phyloP scores from a whole-genome alignment of 2,113 vertebrate genomes.

The Tetraodon nigroviridis region DNA sequence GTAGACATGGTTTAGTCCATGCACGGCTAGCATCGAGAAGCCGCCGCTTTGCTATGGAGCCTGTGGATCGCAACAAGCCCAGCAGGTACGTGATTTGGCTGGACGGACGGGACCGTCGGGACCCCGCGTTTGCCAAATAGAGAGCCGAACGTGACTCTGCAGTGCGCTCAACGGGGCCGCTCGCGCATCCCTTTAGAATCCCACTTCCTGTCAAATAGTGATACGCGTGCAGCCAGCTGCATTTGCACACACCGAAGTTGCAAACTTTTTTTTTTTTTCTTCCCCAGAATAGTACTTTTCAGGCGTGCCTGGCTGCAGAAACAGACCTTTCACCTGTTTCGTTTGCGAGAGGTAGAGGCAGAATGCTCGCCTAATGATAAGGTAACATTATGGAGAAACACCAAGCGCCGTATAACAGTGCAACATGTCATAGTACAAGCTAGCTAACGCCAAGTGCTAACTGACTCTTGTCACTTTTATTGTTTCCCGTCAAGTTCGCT shows the following conservation, averaged over 20 bases:
- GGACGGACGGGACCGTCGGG: slow-evolving; percentile 68
- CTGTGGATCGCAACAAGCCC: slow-evolving; percentile 70
- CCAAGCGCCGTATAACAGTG: slow-evolving; percentile 20
- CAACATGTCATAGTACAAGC: slow-evolving; percentile 54
- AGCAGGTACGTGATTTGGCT: slow-evolving; percentile 74
- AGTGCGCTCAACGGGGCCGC: slow-evolving; percentile 28
- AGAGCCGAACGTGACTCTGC: slow-evolving; percentile 51
- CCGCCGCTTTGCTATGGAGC: slow-evolving; percentile 72
- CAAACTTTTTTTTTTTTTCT: slow-evolving; percentile 69
- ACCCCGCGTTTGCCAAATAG: slow-evolving; percentile 68
- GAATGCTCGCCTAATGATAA: slow-evolving; percentile 58
- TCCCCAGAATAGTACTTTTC: slow-evolving; percentile 18
- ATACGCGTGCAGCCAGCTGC: slow-evolving; percentile 64
- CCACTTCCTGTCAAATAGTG: slow-evolving; percentile 77
- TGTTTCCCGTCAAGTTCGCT: slow-evolving; percentile 53
- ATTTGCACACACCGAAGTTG: slow-evolving; percentile 70
- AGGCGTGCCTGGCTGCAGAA: not conserved
- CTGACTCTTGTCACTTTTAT: slow-evolving; percentile 51
- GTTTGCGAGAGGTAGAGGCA: slow-evolving; percentile 5
- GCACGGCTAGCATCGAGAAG: slow-evolving; percentile 61
- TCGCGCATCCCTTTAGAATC: slow-evolving; percentile 41
- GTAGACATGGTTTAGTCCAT: slow-evolving; percentile 67
- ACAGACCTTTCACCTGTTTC: not conserved
- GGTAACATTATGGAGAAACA: slow-evolving; percentile 43
- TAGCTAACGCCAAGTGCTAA: slow-evolving; percentile 55